Evolutionary conservation across 2,113 vertebrate genomes (phyloP).

Genomic region (Anseranas semipalmata): DNA sequence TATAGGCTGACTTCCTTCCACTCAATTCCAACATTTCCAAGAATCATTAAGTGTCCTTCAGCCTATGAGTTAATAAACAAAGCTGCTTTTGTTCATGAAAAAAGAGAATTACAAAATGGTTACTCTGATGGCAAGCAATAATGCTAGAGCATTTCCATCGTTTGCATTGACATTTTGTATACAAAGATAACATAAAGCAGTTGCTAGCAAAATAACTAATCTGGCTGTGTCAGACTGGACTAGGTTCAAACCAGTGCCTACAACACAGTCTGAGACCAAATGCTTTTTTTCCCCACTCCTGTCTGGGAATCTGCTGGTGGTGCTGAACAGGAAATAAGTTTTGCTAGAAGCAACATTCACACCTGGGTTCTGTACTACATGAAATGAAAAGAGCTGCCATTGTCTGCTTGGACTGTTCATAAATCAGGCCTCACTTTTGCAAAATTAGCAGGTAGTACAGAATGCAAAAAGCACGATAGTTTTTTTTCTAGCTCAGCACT

Average conservation of each 20-base stretch:
- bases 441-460: not conserved
- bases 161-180: not conserved
- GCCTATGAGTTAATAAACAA: not conserved
- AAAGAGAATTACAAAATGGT: not conserved
- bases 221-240: not conserved
- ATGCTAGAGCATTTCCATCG: not conserved
- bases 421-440: not conserved
- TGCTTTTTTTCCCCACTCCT: not conserved
- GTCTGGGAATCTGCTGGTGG: not conserved
- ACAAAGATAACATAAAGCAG: not conserved
- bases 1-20: not conserved
- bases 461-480: not conserved
- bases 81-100: not conserved
- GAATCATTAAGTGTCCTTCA: not conserved
- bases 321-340: not conserved
- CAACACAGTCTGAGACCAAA: fast-evolving
- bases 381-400: not conserved
- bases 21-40: not conserved
- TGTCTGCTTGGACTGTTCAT: not conserved
- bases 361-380: not conserved
- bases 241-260: not conserved
- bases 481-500: not conserved
- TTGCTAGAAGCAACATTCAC: not conserved
- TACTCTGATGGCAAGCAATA: not conserved
- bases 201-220: not conserved